These are phyloP conservation scores for Bufo bufo DNA, from an alignment of 2,113 vertebrate species.

Conservation along the genomic window DNA sequence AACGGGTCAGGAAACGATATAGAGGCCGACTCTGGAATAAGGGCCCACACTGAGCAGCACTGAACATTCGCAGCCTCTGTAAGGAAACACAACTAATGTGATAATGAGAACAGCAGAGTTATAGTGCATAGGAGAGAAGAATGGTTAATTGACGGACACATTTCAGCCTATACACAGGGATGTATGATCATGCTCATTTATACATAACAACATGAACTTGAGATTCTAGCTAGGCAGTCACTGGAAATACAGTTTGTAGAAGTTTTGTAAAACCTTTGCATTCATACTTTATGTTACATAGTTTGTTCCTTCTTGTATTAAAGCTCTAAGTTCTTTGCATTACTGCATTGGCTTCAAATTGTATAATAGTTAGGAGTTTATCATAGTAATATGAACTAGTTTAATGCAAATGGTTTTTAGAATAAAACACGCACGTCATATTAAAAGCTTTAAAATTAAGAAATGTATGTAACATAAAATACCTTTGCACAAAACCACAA, in stretches of 20 bases:
- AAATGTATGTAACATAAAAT: no score
- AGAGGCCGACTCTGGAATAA: conserved; percentile 21
- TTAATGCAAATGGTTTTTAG: no score
- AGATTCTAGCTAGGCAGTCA: not conserved
- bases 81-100: conserved; percentile 33
- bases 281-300: not conserved
- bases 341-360: not conserved
- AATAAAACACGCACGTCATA: no score
- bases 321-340: not conserved
- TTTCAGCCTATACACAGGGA: conserved; percentile 1
- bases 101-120: conserved; percentile 50
- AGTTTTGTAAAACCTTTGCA: not conserved
- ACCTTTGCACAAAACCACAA: no score
- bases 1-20: conserved; percentile 35
- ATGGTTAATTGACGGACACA: conserved; percentile 20
- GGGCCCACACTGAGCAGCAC: conserved; percentile 28
- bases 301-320: not conserved
- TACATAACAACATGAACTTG: not conserved
- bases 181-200: not conserved
- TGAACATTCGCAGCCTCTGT: not conserved
- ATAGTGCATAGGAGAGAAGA: conserved; percentile 29
- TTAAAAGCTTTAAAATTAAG: no score
- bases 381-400: no score
- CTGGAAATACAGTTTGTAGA: not conserved
- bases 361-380: no score